Percentiles rank a stretch among this genome's conserved stretches.
Evolutionary conservation across 2,888 invertebrate species (phyloP).

Genomic region (Drosophila pullipes): DNA sequence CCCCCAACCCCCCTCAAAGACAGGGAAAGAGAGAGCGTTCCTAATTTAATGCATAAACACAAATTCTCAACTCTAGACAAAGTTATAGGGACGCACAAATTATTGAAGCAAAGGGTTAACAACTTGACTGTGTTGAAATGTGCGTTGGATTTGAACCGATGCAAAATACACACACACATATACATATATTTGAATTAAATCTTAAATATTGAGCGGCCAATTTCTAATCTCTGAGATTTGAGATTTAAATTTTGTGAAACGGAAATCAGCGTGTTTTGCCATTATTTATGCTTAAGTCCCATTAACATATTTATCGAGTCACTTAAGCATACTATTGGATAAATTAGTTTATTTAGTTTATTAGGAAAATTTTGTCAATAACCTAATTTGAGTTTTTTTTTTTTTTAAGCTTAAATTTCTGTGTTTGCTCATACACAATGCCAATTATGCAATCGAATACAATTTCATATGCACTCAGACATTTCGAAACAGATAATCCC

Average conservation of each 20-base stretch:
- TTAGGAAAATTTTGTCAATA: neutral
- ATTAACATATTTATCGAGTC: neutral
- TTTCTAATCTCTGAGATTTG: slow-evolving; percentile 28
- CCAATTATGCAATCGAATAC: slow-evolving; percentile 16
- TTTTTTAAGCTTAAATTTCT: neutral
- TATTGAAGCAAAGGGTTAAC: slow-evolving; percentile 18
- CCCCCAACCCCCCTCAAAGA: neutral
- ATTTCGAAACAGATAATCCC: slow-evolving; percentile 38
- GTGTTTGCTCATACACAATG: neutral
- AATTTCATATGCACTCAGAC: slow-evolving; percentile 34
- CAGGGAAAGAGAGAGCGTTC: slow-evolving; percentile 18
- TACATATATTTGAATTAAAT: slow-evolving; percentile 67
- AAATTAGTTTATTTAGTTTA: neutral
- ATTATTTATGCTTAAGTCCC: neutral
- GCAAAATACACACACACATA: slow-evolving; percentile 4
- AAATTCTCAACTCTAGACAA: slow-evolving; percentile 59
- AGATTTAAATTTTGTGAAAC: neutral
- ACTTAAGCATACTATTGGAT: neutral
- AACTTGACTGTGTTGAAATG: slow-evolving; percentile 28
- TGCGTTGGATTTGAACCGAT: slow-evolving; percentile 40
- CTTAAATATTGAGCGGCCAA: slow-evolving; percentile 53
- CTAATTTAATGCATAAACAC: slow-evolving; percentile 79
- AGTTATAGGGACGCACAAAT: slow-evolving; percentile 37
- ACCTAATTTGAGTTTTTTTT: neutral
- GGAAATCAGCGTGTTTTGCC: neutral